These are phyloP conservation scores for Echinarachnius parma DNA, from an alignment of 53 echinoderm and acorn worm genomes.

Conservation along the genomic window DNA sequence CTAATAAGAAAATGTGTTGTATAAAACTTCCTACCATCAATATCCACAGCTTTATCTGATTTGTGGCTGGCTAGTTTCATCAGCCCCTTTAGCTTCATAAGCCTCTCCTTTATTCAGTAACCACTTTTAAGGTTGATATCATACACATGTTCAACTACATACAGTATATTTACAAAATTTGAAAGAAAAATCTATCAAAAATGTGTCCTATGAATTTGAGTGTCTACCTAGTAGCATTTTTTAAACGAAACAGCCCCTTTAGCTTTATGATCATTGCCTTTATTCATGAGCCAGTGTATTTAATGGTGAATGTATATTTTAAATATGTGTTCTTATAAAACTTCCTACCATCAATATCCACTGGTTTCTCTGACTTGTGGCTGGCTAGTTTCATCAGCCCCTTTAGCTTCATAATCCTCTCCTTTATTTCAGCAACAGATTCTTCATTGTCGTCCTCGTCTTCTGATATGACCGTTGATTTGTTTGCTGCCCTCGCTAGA, in stretches of 20 bases:
- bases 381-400: constrained; percentile 86
- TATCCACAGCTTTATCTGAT: constrained; percentile 91
- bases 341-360: constrained; percentile 90
- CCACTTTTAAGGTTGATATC: no score
- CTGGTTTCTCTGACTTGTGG: constrained; percentile 88
- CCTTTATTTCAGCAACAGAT: constrained; percentile 66
- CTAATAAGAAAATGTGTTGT: no score
- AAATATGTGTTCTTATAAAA: no score
- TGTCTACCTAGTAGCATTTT: no score
- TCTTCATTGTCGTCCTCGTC: constrained; percentile 46
- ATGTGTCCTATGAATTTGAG: no score
- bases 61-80: constrained; percentile 83
- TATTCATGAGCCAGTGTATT: no score
- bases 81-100: constrained; percentile 79
- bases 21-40: constrained; percentile 89
- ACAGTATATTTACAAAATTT: no score
- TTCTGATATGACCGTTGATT: constrained; percentile 47
- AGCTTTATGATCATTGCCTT: no score
- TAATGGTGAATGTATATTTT: no score
- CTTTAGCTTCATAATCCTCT: constrained; percentile 74
- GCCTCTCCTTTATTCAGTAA: constrained; percentile 72
- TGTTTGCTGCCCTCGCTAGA: constrained; percentile 89
- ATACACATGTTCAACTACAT: no score
- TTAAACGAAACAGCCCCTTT: no score
- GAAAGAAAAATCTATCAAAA: no score